Evolutionary conservation across 92 coral and sea anemone genomes (phyloP).

Genomic region (Nematostella vectensis): DNA sequence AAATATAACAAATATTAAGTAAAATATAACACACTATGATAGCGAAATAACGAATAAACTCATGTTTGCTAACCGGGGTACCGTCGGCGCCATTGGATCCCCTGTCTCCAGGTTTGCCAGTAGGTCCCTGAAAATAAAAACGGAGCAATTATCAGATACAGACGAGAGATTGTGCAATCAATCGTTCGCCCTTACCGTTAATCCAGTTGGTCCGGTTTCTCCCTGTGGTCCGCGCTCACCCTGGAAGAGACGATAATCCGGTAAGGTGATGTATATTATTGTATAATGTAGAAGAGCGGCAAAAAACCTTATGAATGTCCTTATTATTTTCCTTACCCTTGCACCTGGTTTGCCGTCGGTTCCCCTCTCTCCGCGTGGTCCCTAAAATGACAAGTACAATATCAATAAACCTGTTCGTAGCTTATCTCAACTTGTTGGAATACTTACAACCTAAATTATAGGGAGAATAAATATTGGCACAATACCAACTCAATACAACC

Average conservation of each 20-base stretch:
- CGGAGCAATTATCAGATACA: no score
- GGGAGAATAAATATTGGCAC: no score
- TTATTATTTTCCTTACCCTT: slow-evolving; percentile 42
- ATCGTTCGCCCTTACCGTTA: slow-evolving; percentile 40
- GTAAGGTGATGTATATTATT: no score
- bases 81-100: slow-evolving; percentile 50
- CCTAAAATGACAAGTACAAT: slow-evolving; percentile 15
- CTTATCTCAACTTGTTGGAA: no score
- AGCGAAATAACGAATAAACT: no score
- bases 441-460: no score
- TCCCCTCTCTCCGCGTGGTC: slow-evolving; percentile 56
- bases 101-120: slow-evolving; percentile 29
- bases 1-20: background rate
- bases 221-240: slow-evolving; percentile 53
- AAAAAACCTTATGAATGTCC: no score
- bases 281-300: no score
- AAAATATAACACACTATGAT: background rate
- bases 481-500: no score
- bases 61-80: slow-evolving; percentile 26
- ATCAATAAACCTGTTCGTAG: no score
- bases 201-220: slow-evolving; percentile 37
- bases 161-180: no score
- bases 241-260: slow-evolving; percentile 9
- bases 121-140: slow-evolving; percentile 23
- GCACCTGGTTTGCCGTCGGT: slow-evolving; percentile 52